Conservation (phyloP, 2,113 vertebrate genomes). For the Nothobranchius kuhntae region DNA sequence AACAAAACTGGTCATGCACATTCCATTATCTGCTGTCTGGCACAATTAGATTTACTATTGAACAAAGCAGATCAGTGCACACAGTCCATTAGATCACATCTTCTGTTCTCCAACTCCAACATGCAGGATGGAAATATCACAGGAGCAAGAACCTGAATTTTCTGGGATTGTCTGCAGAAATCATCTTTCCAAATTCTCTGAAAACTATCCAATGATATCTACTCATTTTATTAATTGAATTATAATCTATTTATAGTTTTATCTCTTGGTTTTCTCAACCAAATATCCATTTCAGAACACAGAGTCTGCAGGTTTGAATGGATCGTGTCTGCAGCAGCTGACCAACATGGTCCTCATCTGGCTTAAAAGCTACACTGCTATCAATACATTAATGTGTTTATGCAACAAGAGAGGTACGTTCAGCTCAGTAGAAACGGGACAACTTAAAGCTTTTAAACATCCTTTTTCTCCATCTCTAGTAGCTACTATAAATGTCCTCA, state of each 20-base stretch:
- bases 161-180: background rate
- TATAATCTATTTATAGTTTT: background rate
- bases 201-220: background rate
- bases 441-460: too few relatives aligned
- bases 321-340: too few relatives aligned
- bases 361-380: too few relatives aligned
- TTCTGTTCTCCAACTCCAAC: background rate
- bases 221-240: constrained; percentile 3
- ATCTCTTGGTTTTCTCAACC: too few relatives aligned
- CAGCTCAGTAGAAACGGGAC: too few relatives aligned
- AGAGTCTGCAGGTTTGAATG: too few relatives aligned
- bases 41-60: constrained; percentile 49
- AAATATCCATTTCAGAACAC: too few relatives aligned
- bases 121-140: constrained; percentile 5
- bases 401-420: too few relatives aligned
- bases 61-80: constrained; percentile 2
- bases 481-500: too few relatives aligned
- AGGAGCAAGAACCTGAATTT: constrained; percentile 21
- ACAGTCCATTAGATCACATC: constrained; percentile 16
- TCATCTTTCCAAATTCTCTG: background rate
- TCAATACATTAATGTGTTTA: too few relatives aligned
- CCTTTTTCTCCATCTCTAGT: too few relatives aligned
- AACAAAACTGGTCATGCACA: constrained; percentile 31
- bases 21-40: constrained; percentile 31
- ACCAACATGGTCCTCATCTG: too few relatives aligned